phyloP scores from a whole-genome alignment of 2,888 invertebrate species.

The Drosophila peninsularis region DNA sequence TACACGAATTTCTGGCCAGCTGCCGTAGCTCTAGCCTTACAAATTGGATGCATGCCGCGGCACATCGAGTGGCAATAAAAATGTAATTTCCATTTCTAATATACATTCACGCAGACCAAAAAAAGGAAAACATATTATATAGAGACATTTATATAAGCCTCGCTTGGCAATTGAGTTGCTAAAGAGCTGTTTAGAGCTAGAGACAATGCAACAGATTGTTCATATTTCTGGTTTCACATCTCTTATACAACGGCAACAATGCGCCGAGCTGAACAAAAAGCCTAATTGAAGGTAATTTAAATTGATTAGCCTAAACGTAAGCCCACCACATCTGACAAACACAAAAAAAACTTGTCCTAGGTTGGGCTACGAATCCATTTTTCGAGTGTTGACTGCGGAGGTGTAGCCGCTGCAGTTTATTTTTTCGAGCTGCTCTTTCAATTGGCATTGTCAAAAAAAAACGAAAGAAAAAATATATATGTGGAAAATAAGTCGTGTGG shows the following conservation, averaged over 20 bases:
- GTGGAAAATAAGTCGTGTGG: constrained; percentile 48
- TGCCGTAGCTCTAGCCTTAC: constrained; percentile 30
- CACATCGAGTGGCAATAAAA: constrained; percentile 36
- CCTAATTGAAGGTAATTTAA: constrained; percentile 79
- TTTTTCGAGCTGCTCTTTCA: constrained; percentile 56
- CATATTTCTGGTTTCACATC: constrained; percentile 38
- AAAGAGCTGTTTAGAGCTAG: constrained; percentile 24
- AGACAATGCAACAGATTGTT: constrained; percentile 51
- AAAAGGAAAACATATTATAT: neutral
- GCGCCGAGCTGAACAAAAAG: constrained; percentile 56
- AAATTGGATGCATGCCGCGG: constrained; percentile 47
- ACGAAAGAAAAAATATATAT: constrained; percentile 17
- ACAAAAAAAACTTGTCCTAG: constrained; percentile 47
- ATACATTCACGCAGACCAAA: constrained; percentile 7
- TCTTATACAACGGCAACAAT: constrained; percentile 38
- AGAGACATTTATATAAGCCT: constrained; percentile 39
- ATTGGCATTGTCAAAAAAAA: constrained; percentile 64
- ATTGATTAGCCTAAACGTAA: constrained; percentile 71
- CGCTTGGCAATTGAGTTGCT: constrained; percentile 41
- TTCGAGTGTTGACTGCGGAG: constrained; percentile 40
- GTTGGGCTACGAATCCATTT: constrained; percentile 44
- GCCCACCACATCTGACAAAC: constrained; percentile 46
- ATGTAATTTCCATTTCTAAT: constrained; percentile 43
- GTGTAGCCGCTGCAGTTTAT: constrained; percentile 62
- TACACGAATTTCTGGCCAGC: constrained; percentile 38